Evolutionary conservation across 2,888 invertebrate species (phyloP), one percentile per base, ranked within the genome.

Genomic region (Cerastis rubricosa): DNA sequence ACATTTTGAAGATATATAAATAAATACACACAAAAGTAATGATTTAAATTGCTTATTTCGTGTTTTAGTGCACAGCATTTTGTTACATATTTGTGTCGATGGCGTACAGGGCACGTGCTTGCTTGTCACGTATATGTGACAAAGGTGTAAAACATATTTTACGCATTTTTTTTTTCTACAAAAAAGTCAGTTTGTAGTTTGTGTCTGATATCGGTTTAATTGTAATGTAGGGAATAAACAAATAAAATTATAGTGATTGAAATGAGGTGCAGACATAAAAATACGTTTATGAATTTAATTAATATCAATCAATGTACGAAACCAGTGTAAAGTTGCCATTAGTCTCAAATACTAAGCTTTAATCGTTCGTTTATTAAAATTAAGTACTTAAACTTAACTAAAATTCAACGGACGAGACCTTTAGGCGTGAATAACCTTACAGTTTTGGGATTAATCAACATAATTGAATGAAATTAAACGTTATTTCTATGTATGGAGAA

Each of bases 351-450:
- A 65, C 63, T 83, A 74, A 81, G 77, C 71, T 80, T 80, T 80
- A 83, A 88, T 88, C 45, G 86, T 74, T 86, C 70, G 74, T 83
- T 88, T 87, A 88, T 88, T 88, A 69, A 86, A 86, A 88, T 88
- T 67, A 84, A 83, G 78, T 82, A 78, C 72, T 82, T 80, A 79
- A 87, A 84, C 72, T 80, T 76, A 73, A 84, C 68, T 83, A 78
- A 88, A 88, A 69, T 84, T 73, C 74, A 51, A 71, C 71, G 40
- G 74, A 76, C 47, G 77, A 71, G 67, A 74, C 71, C 78, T 81
- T 83, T 84, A 81, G 80, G 83, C 85, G 87, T 88, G 89, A 88
- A 88, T 88, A 80, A 86, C 83, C 83, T 86, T 85, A 84, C 79
- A 29, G 66, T 72, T 88, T 82, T 86, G 76, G 89, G 81, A 78